Conservation (phyloP, 2,113 vertebrate genomes). For the Halichoerus grypus region DNA sequence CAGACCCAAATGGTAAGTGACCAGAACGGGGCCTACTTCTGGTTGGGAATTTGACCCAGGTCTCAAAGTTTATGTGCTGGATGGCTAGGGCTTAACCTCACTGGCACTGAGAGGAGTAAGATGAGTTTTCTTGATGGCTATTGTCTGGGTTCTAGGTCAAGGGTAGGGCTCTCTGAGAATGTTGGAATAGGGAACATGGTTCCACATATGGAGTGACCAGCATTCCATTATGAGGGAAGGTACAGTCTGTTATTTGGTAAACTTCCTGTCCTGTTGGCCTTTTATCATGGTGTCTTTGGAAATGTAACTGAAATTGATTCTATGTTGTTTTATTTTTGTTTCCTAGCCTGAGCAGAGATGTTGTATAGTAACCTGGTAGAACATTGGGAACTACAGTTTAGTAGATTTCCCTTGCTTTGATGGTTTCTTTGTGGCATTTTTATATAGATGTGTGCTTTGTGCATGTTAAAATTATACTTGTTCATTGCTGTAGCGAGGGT, state of each 20-base stretch:
- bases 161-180: not conserved
- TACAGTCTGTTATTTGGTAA: not conserved
- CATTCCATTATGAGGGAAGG: not conserved
- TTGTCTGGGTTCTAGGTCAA: not conserved
- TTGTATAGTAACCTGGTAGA: not conserved
- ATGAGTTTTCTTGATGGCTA: not conserved
- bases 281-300: slow-evolving; percentile 36
- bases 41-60: not conserved
- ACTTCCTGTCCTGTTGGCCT: slow-evolving; percentile 37
- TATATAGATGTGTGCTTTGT: not conserved
- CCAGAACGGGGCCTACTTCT: not conserved
- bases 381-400: not conserved
- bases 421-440: not conserved
- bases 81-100: not conserved
- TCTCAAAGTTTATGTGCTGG: not conserved
- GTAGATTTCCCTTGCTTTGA: not conserved
- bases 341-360: not conserved
- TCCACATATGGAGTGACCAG: not conserved
- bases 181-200: not conserved
- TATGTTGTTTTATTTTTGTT: not conserved
- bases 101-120: not conserved
- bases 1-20: slow-evolving; percentile 95
- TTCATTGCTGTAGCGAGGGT: not conserved
- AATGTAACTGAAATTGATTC: not conserved
- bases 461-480: slow-evolving; percentile 11